Conservation (phyloP, 2,797 vertebrate genomes). For the Esox lucius region DNA sequence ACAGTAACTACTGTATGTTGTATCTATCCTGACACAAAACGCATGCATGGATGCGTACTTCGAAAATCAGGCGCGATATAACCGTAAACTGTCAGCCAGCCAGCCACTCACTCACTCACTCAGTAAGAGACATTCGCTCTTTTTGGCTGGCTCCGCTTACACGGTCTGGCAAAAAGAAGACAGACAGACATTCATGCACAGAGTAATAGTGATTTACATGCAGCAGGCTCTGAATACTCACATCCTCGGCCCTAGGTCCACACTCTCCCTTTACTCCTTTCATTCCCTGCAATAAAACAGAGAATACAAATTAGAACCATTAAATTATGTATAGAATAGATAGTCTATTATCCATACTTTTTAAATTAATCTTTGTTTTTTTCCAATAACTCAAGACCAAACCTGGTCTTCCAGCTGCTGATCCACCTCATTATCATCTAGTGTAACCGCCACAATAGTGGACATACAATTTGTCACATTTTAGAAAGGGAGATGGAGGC, state of each 20-base stretch:
- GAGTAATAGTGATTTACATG: background rate
- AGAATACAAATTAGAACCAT: conserved; percentile 47
- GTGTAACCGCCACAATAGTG: background rate
- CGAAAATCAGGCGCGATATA: too few relatives aligned
- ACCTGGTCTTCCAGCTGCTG: background rate
- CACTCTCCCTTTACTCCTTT: conserved; percentile 24
- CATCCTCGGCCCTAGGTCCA: conserved; percentile 25
- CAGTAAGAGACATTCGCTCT: too few relatives aligned
- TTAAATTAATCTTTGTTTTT: background rate
- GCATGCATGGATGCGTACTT: too few relatives aligned
- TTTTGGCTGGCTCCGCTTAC: too few relatives aligned
- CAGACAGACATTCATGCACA: background rate
- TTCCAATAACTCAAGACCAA: background rate
- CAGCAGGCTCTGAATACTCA: conserved; percentile 19
- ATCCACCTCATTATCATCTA: background rate
- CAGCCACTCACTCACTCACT: too few relatives aligned
- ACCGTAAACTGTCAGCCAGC: too few relatives aligned
- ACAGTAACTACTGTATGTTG: too few relatives aligned
- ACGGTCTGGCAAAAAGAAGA: too few relatives aligned
- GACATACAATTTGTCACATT: too few relatives aligned
- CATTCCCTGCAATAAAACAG: conserved; percentile 32
- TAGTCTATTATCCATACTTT: background rate
- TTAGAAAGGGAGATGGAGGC: too few relatives aligned
- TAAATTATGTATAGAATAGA: background rate
- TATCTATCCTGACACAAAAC: too few relatives aligned